A percentile compares a stretch with the other conserved stretches of the same genome.
These are phyloP conservation scores for Paraescarpia echinospica DNA, from an alignment of 1,140 invertebrate genomes.

Conservation along the genomic window DNA sequence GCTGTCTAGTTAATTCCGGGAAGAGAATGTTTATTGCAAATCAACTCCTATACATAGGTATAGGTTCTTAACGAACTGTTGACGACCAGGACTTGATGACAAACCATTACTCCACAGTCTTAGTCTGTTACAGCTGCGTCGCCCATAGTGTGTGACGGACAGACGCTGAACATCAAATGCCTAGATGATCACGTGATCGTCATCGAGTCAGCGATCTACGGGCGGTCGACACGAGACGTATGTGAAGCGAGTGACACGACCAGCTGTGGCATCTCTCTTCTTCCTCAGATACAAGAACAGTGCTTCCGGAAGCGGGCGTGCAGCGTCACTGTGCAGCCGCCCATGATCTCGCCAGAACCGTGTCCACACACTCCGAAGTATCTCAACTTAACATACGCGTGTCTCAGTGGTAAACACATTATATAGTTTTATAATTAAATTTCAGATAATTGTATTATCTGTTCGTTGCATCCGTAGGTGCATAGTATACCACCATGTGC, in stretches of 20 bases:
- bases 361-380: background rate
- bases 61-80: no score
- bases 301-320: background rate
- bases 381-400: background rate
- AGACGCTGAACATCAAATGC: background rate
- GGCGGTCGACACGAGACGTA: background rate
- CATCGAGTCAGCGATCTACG: background rate
- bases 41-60: no score
- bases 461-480: no score
- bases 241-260: background rate
- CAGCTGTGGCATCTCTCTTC: background rate
- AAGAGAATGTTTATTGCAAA: no score
- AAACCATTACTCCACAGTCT: background rate
- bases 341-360: background rate
- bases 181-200: background rate
- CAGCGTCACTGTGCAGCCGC: background rate
- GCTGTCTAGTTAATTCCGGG: no score
- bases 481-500: no score
- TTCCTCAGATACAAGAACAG: background rate
- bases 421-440: no score
- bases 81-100: no score
- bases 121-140: background rate
- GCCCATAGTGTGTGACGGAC: background rate
- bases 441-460: no score
- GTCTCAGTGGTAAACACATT: background rate